Conservation (phyloP, 1,140 invertebrate species). For the Caerostris darwini region DNA sequence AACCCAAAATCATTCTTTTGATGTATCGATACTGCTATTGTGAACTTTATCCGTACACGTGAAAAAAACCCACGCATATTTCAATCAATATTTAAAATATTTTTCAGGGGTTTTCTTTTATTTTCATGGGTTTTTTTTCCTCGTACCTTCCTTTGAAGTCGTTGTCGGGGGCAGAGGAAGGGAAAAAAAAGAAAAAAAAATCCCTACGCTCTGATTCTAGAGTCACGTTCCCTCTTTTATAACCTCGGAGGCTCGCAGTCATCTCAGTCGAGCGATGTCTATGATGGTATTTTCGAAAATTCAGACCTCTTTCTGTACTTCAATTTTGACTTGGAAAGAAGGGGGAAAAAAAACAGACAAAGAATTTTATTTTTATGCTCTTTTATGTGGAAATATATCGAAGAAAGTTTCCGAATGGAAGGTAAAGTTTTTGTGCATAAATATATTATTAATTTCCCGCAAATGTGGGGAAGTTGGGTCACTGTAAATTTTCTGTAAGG, state of each 20-base stretch:
- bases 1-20: no score
- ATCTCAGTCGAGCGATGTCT: constrained; percentile 1
- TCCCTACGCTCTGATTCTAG: not conserved
- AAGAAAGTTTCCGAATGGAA: not conserved
- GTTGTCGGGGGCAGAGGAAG: not conserved
- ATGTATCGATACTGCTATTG: no score
- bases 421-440: not conserved
- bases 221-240: constrained; percentile 34
- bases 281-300: constrained; percentile 27
- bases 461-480: not conserved
- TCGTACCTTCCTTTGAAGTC: constrained; percentile 10
- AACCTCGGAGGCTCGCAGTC: no score
- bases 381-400: not conserved
- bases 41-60: no score
- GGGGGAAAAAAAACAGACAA: not conserved
- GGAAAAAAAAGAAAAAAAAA: not conserved
- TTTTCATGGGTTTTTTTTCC: not conserved
- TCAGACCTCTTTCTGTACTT: constrained; percentile 27
- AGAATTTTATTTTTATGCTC: not conserved
- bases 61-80: not conserved
- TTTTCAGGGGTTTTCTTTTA: no score
- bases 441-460: not conserved
- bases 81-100: constrained; percentile 29
- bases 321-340: not conserved
- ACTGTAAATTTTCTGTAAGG: no score